phyloP scores from a whole-genome alignment of 2,888 invertebrate species.

The Acanthosoma haemorrhoidale region DNA sequence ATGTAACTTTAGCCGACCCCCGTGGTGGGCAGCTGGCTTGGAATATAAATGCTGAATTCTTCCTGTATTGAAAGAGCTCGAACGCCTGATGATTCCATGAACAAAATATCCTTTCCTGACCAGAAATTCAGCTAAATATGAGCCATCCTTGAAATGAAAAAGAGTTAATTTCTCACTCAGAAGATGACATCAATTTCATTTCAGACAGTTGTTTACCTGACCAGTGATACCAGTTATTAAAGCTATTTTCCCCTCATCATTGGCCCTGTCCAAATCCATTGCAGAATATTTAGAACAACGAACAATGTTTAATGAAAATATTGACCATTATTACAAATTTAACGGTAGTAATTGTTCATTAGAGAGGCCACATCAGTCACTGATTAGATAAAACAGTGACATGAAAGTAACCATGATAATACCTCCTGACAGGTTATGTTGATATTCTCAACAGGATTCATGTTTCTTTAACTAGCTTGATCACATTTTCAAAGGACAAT shows the following conservation, averaged over 20 bases:
- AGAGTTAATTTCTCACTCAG: not conserved
- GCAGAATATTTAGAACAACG: not conserved
- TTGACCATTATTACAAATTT: not conserved
- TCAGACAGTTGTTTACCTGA: slow-evolving; percentile 62
- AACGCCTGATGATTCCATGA: slow-evolving; percentile 90
- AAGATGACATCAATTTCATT: not conserved
- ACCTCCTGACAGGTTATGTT: too few relatives aligned
- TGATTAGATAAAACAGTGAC: too few relatives aligned
- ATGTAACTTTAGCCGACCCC: slow-evolving; percentile 85
- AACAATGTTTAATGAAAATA: too few relatives aligned
- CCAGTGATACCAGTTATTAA: slow-evolving; percentile 96
- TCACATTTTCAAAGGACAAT: too few relatives aligned
- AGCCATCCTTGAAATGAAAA: slow-evolving; percentile 75
- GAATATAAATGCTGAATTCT: slow-evolving; percentile 94
- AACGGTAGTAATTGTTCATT: too few relatives aligned
- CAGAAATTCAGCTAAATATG: slow-evolving; percentile 91
- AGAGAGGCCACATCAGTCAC: too few relatives aligned
- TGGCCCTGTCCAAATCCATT: not conserved
- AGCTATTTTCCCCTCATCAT: slow-evolving; percentile 62
- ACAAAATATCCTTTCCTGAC: slow-evolving; percentile 88
- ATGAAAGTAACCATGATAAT: too few relatives aligned
- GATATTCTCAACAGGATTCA: too few relatives aligned
- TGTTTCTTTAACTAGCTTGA: too few relatives aligned
- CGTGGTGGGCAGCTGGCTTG: slow-evolving; percentile 81
- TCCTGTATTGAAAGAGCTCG: slow-evolving; percentile 94